Percentiles rank a stretch among this genome's conserved stretches.
Evolutionary conservation across 2,797 vertebrate species (phyloP).

Genomic region (Erpetoichthys calabaricus): DNA sequence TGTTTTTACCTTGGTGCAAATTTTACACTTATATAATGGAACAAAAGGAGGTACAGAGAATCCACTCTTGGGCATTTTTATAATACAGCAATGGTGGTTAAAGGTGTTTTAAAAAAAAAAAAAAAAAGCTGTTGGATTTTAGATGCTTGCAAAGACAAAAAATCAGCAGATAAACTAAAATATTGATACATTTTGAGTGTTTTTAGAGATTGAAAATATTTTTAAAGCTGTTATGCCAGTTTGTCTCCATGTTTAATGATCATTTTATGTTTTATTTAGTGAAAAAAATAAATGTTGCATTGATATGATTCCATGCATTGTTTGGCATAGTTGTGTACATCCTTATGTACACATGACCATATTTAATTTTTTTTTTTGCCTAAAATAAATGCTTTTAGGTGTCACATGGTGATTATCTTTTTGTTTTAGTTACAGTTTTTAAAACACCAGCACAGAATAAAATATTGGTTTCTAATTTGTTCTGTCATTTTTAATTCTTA

Average conservation of each 20-base stretch:
- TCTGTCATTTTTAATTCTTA: not conserved
- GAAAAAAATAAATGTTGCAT: slow-evolving; percentile 39
- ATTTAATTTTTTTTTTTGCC: slow-evolving; percentile 66
- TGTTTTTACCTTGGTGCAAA: slow-evolving; percentile 13
- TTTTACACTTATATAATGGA: slow-evolving; percentile 15
- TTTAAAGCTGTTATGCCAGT: slow-evolving; percentile 59
- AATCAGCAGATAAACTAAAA: slow-evolving; percentile 38
- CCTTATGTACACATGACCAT: slow-evolving; percentile 53
- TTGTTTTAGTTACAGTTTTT: not conserved
- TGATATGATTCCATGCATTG: slow-evolving; percentile 48
- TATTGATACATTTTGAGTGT: slow-evolving; percentile 42
- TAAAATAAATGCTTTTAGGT: slow-evolving; percentile 84
- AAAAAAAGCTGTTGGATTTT: slow-evolving; percentile 48
- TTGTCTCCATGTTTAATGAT: slow-evolving; percentile 62
- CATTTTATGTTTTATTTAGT: slow-evolving; percentile 56
- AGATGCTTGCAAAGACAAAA: slow-evolving; percentile 58
- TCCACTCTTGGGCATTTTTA: not conserved
- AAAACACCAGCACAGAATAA: not conserved
- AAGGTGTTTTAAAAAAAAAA: slow-evolving; percentile 30
- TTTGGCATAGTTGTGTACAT: slow-evolving; percentile 55
- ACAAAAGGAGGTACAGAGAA: slow-evolving; percentile 8
- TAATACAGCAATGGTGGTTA: slow-evolving; percentile 2
- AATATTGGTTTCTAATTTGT: not conserved
- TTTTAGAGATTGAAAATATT: slow-evolving; percentile 59
- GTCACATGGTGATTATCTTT: slow-evolving; percentile 37